Conservation (phyloP, 1,140 invertebrate genomes). For the Coenobita brevimanus region DNA sequence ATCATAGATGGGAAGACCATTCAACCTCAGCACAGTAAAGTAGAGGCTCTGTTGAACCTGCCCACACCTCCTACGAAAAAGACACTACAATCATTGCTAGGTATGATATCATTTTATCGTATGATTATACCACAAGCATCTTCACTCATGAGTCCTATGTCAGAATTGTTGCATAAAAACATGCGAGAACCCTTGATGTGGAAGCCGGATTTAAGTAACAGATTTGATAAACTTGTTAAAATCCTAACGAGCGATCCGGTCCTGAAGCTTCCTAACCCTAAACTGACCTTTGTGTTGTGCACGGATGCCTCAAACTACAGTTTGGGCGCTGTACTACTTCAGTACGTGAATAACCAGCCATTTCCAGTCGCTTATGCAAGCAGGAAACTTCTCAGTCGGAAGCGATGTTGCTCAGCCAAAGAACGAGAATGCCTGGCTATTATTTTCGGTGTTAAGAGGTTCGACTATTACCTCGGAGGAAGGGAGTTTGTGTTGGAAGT, state of each 20-base stretch:
- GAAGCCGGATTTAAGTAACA: not conserved
- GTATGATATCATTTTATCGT: too few relatives aligned
- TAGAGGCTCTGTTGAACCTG: too few relatives aligned
- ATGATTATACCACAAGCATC: too few relatives aligned
- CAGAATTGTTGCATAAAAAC: not conserved
- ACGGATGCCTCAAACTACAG: constrained; percentile 24
- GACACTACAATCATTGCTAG: too few relatives aligned
- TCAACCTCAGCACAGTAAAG: too few relatives aligned
- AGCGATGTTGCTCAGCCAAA: constrained; percentile 11
- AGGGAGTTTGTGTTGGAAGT: constrained; percentile 34
- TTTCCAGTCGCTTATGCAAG: constrained; percentile 38
- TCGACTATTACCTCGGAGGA: constrained; percentile 38
- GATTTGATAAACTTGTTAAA: not conserved
- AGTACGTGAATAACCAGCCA: constrained; percentile 9
- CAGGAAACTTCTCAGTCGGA: constrained; percentile 18
- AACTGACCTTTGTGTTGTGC: constrained; percentile 2
- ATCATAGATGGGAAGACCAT: not conserved
- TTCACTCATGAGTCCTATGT: too few relatives aligned
- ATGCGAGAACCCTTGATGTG: constrained; percentile 10
- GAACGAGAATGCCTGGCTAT: constrained; percentile 45
- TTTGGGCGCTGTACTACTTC: not conserved
- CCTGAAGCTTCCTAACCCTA: constrained; percentile 4
- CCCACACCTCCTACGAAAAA: too few relatives aligned
- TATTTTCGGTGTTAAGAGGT: constrained; percentile 1
- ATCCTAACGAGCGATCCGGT: not conserved